A percentile compares a stretch with the other conserved stretches of the same genome.
Conservation (phyloP, 2,888 invertebrate species). For the Stenolophus ochropezus region DNA sequence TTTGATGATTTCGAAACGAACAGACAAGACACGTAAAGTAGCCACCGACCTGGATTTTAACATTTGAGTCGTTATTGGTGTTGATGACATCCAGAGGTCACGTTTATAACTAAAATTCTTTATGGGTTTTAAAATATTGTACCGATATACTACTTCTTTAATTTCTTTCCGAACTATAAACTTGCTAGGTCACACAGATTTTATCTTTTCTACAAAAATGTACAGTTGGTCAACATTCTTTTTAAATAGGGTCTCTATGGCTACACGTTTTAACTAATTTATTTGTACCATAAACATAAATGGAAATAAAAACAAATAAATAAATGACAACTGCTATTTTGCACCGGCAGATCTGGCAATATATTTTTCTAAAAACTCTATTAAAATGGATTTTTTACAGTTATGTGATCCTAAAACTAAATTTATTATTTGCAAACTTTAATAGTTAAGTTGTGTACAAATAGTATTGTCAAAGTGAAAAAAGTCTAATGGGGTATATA, state of each 20-base stretch:
- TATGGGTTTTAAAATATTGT: conserved; percentile 15
- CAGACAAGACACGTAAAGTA: background rate
- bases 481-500: too few relatives aligned
- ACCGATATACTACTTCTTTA: conserved; percentile 13
- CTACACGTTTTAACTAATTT: too few relatives aligned
- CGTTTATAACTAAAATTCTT: conserved; percentile 16
- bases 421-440: too few relatives aligned
- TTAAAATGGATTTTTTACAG: too few relatives aligned
- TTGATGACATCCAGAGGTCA: conserved; percentile 1
- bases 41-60: conserved; percentile 20
- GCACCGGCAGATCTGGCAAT: too few relatives aligned
- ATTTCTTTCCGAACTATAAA: conserved; percentile 2
- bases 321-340: too few relatives aligned
- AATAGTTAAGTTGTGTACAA: too few relatives aligned
- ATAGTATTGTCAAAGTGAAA: too few relatives aligned
- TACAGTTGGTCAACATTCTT: background rate
- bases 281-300: too few relatives aligned
- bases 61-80: conserved; percentile 17
- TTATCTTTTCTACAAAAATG: background rate
- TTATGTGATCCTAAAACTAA: too few relatives aligned
- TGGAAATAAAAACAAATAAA: too few relatives aligned
- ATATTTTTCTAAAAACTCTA: too few relatives aligned
- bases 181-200: conserved; percentile 12
- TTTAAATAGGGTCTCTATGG: background rate
- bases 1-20: conserved; percentile 4